phyloP scores from a whole-genome alignment of 1,140 invertebrate species.

The Neotoxoptera formosana region DNA sequence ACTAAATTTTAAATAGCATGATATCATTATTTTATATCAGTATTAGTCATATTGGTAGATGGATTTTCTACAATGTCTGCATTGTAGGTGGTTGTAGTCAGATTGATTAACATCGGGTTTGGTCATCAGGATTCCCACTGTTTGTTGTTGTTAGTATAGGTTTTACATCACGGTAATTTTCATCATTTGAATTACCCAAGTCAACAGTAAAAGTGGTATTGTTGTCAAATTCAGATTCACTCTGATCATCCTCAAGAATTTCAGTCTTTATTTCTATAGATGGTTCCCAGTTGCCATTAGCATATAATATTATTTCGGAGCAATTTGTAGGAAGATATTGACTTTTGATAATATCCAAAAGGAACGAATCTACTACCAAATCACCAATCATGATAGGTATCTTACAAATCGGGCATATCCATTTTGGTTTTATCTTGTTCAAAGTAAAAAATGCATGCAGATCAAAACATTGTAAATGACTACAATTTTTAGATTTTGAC shows the following conservation, averaged over 20 bases:
- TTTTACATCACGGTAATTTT: too few relatives aligned
- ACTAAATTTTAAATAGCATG: not conserved
- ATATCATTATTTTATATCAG: not conserved
- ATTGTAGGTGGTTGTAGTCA: not conserved
- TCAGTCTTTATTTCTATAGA: not conserved
- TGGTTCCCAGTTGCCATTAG: constrained; percentile 24
- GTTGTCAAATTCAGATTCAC: not conserved
- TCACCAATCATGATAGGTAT: constrained; percentile 64
- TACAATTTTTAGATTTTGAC: constrained; percentile 86
- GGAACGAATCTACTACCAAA: constrained; percentile 12
- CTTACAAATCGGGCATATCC: constrained; percentile 98
- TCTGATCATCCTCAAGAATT: not conserved
- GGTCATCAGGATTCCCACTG: not conserved
- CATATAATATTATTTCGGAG: not conserved
- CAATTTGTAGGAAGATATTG: not conserved
- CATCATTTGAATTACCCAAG: too few relatives aligned
- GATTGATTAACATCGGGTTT: not conserved
- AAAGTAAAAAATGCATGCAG: constrained; percentile 93
- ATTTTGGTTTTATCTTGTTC: constrained; percentile 98
- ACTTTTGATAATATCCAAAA: not conserved
- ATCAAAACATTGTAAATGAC: constrained; percentile 98
- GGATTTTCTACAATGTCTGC: not conserved
- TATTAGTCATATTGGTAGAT: not conserved
- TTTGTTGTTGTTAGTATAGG: too few relatives aligned
- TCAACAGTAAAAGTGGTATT: too few relatives aligned